Base-by-base conservation (phyloP, 1,140 invertebrate genomes). In the Sitobion miscanthi region DNA sequence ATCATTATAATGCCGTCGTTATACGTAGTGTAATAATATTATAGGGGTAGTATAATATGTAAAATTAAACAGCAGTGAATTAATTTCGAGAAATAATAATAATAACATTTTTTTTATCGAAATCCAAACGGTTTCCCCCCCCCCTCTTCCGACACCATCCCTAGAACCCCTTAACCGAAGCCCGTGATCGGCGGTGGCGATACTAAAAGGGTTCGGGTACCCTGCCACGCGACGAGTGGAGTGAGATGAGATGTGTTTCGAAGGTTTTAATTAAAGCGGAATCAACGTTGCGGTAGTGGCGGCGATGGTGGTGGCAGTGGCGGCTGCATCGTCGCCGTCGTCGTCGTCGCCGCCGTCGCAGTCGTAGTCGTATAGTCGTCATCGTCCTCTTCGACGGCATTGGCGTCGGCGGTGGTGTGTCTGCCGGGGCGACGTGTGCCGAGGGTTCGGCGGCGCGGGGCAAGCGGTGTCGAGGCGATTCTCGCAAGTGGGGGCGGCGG, bases 201-300 rank as follows among this genome's bases (percentile, higher is more conserved):
- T 5, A 83, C 77, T 35, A 8, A 23, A 83, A 83, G 77, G 20
- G 21, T 17, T 38, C 77, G 35, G 77, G 35, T 38, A 14, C 17
- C 1, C 20, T 23, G 35, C n/a, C 77, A 21, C 83, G 83, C 21
- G 25, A 17, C n/a, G 62, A 77, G 62, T n/a, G 62, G 30, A 17
- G 14, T 77, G 62, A n/a, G 62, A 35, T n/a, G 85, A 87, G 45
- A 47, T 38, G 21, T 47, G 25, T 47, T 47, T 20, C 45, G 30
- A 87, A 87, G 35, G 85, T 47, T 87, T 87, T 87, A 87, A 87
- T 87, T 49, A 87, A 49, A 30, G 14, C 45, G 85, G 45, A 47
- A 49, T 47, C 42, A 20, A 49, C 45, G 45, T n/a, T n/a, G 45
- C 14, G 25, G 45, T 25, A 14, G 20, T 25, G 77, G 77, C 35